Percentiles rank a stretch among this genome's conserved stretches.
Evolutionary conservation across 2,113 vertebrate species (phyloP).

Genomic region (Sphyrna mokarran): DNA sequence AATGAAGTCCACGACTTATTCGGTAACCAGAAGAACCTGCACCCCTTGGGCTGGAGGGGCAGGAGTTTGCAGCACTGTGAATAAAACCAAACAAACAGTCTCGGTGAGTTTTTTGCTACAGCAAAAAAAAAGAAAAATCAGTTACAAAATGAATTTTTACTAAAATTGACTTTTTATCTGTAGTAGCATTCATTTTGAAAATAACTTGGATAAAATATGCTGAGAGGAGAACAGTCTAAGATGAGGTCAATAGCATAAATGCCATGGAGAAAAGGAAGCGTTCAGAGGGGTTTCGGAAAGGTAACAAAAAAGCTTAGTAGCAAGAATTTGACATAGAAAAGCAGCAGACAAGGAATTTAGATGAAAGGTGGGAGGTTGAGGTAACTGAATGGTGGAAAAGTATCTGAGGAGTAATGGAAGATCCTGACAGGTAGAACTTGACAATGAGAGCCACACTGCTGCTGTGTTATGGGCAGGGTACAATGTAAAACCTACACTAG

Average conservation of each 20-base stretch:
- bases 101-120: not conserved
- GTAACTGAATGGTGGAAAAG: not conserved
- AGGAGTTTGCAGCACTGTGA: conserved; percentile 90
- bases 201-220: not conserved
- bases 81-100: not conserved
- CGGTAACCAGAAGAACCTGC: conserved; percentile 92
- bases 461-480: not conserved
- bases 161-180: not conserved
- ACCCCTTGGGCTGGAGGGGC: conserved; percentile 92
- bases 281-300: not conserved
- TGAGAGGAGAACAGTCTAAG: no score
- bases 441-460: not conserved
- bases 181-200: not conserved
- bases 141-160: not conserved
- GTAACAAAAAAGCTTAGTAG: not conserved
- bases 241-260: no score
- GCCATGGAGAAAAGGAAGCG: not conserved
- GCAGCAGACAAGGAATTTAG: not conserved
- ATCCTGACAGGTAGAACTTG: not conserved
- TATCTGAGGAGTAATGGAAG: not conserved
- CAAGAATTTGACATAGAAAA: not conserved
- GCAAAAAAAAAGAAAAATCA: conserved; percentile 23
- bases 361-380: not conserved
- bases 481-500: not conserved
- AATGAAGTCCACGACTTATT: conserved; percentile 76